Percentiles rank a stretch among this genome's conserved stretches.
phyloP scores from a whole-genome alignment of 2,113 vertebrate genomes.

The Etheostoma cragini region DNA sequence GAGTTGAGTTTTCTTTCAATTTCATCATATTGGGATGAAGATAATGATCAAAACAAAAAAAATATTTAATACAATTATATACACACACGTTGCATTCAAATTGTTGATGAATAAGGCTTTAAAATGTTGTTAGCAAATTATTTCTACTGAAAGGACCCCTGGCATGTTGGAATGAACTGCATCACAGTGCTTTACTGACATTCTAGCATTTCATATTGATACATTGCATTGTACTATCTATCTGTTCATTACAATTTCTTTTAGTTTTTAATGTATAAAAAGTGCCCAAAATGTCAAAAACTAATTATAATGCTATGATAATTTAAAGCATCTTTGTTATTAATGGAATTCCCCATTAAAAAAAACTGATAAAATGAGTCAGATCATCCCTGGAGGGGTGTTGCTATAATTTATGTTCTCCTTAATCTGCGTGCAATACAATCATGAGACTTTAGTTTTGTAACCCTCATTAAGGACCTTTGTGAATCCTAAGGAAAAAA shows the following conservation, averaged over 20 bases:
- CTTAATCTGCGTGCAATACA: constrained; percentile 5
- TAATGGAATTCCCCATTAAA: constrained; percentile 31
- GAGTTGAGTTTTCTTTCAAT: constrained; percentile 24
- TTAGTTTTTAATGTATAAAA: background rate
- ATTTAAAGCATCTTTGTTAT: background rate
- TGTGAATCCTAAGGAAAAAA: background rate
- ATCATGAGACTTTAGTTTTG: background rate
- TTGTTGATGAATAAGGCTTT: background rate
- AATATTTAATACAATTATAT: background rate
- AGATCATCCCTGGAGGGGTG: background rate
- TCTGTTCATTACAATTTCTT: background rate
- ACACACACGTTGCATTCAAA: background rate
- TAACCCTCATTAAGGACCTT: background rate
- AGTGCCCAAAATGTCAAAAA: background rate
- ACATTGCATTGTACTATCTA: background rate
- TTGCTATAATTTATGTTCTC: constrained; percentile 12
- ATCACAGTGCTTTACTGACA: background rate
- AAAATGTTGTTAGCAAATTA: background rate
- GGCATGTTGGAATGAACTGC: background rate
- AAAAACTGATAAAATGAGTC: constrained; percentile 5
- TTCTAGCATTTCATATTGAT: background rate
- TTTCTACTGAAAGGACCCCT: background rate
- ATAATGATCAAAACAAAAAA: background rate
- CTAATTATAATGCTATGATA: background rate
- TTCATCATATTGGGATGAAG: background rate